A percentile compares a stretch with the other conserved stretches of the same genome.
Conservation (phyloP, 1,140 invertebrate genomes). For the Zaprionus taronus region DNA sequence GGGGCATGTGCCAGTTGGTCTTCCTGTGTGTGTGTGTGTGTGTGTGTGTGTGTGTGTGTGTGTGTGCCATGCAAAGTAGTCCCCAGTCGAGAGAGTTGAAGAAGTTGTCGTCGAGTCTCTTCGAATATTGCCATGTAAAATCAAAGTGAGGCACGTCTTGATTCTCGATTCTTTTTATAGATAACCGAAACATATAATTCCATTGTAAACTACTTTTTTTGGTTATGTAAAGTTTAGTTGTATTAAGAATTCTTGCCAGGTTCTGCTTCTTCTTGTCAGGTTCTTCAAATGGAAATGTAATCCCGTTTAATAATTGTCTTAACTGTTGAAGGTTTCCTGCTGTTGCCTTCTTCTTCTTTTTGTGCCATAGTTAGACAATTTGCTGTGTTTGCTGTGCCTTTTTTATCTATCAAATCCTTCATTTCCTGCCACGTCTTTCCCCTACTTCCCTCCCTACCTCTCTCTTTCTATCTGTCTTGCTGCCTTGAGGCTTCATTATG, state of each 20-base stretch:
- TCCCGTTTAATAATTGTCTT: background rate
- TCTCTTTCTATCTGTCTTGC: background rate
- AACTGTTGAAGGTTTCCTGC: background rate
- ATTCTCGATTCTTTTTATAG: background rate
- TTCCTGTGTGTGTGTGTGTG: conserved; percentile 18
- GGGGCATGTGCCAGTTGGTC: conserved; percentile 9
- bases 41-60: conserved; percentile 5
- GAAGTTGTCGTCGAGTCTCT: background rate
- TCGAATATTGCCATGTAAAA: background rate
- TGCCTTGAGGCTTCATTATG: conserved; percentile 42
- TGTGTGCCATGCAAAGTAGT: conserved; percentile 32
- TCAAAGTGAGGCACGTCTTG: background rate
- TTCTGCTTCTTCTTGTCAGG: background rate
- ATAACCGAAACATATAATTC: background rate
- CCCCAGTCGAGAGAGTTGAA: background rate
- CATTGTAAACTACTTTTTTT: background rate
- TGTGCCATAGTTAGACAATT: conserved; percentile 13
- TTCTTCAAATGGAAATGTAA: background rate
- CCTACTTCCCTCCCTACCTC: background rate
- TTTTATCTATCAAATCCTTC: conserved; percentile 35
- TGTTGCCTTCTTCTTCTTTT: background rate
- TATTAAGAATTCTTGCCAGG: background rate
- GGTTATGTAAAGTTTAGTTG: background rate
- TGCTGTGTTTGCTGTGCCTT: conserved; percentile 13
- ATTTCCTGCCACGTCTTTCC: conserved; percentile 30